Evolutionary conservation across 2,888 invertebrate species (phyloP).

Genomic region (Trichopoda pennipes): DNA sequence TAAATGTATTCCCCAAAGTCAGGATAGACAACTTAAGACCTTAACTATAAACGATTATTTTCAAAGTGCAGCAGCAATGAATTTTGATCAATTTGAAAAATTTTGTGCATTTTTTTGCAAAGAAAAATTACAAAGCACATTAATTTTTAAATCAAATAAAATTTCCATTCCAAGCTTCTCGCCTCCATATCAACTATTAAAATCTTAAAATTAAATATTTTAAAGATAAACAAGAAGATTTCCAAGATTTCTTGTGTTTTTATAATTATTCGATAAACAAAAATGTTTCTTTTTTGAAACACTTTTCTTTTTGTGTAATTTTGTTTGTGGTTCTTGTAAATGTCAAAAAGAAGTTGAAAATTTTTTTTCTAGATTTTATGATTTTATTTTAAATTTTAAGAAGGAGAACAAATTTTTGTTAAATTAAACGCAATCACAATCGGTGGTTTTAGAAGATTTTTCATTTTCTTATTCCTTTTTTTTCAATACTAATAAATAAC

Average conservation of each 20-base stretch:
- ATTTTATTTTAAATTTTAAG: slow-evolving; percentile 69
- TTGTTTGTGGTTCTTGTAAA: background rate
- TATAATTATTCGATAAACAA: too few species aligned
- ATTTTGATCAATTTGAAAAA: too few species aligned
- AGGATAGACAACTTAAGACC: too few species aligned
- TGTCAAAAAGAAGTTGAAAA: background rate
- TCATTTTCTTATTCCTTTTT: slow-evolving; percentile 69
- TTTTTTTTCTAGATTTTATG: background rate
- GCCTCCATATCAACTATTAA: slow-evolving; percentile 24
- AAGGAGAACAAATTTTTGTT: slow-evolving; percentile 42
- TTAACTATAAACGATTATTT: too few species aligned
- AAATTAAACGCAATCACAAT: slow-evolving; percentile 81
- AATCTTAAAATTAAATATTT: slow-evolving; percentile 15
- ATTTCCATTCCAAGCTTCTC: too few species aligned
- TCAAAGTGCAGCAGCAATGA: too few species aligned
- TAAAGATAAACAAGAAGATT: background rate
- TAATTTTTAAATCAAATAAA: too few species aligned
- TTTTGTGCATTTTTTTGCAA: too few species aligned
- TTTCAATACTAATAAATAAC: slow-evolving; percentile 58
- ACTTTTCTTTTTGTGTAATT: slow-evolving; percentile 5
- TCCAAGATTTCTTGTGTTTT: background rate
- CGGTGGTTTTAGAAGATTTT: slow-evolving; percentile 79
- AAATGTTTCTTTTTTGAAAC: background rate
- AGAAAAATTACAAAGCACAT: too few species aligned
- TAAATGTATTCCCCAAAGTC: too few species aligned